phyloP scores from a whole-genome alignment of 2,113 vertebrate genomes.

The Nipponia nippon region DNA sequence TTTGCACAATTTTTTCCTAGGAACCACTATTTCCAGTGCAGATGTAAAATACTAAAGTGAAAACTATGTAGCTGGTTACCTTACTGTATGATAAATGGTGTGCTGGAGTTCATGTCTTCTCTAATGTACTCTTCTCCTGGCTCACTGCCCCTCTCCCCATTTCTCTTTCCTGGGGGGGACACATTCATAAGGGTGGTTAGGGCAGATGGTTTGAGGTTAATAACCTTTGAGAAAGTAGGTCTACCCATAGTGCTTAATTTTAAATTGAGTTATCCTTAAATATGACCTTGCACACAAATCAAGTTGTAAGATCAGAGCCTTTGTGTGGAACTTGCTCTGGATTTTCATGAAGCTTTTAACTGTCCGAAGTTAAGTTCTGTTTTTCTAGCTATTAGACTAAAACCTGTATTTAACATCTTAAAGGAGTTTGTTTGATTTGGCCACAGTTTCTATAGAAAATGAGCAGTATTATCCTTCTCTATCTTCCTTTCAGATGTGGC shows the following conservation, averaged over 20 bases:
- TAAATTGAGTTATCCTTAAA: neutral
- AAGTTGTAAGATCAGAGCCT: neutral
- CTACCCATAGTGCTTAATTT: neutral
- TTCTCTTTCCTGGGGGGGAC: neutral
- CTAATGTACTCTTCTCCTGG: neutral
- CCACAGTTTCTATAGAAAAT: neutral
- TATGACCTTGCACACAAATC: neutral
- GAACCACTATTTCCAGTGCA: neutral
- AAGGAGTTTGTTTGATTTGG: neutral
- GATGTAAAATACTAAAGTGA: neutral
- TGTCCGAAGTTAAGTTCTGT: neutral
- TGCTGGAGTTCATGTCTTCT: neutral
- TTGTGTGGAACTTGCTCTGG: neutral
- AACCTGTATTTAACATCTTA: neutral
- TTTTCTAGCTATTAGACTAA: neutral
- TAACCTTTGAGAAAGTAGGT: neutral
- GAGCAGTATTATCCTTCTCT: neutral
- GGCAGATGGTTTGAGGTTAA: neutral
- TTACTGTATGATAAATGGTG: neutral
- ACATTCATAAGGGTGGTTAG: neutral
- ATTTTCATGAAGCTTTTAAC: neutral
- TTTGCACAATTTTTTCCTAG: neutral
- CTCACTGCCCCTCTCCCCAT: rapidly evolving
- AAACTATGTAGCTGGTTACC: neutral
- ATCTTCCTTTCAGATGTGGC: neutral